A percentile compares a stretch with the other conserved stretches of the same genome.
Conservation (phyloP, 2,888 invertebrate genomes). For the Galerucella nymphaeae region DNA sequence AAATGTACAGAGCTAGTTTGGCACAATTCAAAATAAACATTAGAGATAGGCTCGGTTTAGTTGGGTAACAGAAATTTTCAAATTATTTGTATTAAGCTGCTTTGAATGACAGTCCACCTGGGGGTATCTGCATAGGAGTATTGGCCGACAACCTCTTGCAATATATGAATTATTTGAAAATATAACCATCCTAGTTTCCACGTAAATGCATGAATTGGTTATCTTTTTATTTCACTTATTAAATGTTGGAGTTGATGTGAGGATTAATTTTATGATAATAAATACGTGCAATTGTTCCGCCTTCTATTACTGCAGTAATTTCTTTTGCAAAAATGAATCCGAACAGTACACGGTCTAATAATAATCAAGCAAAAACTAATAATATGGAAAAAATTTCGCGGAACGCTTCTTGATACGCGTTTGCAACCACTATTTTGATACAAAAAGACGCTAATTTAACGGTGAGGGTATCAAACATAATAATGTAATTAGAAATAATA, state of each 20-base stretch:
- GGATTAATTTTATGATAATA: neutral
- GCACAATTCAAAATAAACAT: too few relatives aligned
- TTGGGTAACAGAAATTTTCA: too few relatives aligned
- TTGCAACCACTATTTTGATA: neutral
- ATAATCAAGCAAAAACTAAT: neutral
- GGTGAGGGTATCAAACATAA: conserved; percentile 1
- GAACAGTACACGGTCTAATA: conserved; percentile 9
- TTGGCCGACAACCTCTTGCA: too few relatives aligned
- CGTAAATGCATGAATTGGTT: too few relatives aligned
- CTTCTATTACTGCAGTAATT: neutral
- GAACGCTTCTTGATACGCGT: neutral
- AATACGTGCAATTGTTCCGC: neutral
- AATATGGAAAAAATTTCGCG: neutral
- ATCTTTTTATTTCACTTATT: neutral
- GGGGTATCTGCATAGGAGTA: too few relatives aligned
- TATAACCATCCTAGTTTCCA: too few relatives aligned
- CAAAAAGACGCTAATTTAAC: neutral
- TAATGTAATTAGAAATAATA: neutral
- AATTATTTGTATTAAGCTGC: too few relatives aligned
- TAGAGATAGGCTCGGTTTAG: too few relatives aligned
- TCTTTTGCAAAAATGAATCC: neutral
- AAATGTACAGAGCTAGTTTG: too few relatives aligned
- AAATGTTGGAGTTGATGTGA: neutral
- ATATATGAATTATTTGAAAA: too few relatives aligned
- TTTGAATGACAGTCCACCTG: too few relatives aligned